Base-by-base conservation (phyloP, 2,113 vertebrate genomes). In the Sorex fumeus region DNA sequence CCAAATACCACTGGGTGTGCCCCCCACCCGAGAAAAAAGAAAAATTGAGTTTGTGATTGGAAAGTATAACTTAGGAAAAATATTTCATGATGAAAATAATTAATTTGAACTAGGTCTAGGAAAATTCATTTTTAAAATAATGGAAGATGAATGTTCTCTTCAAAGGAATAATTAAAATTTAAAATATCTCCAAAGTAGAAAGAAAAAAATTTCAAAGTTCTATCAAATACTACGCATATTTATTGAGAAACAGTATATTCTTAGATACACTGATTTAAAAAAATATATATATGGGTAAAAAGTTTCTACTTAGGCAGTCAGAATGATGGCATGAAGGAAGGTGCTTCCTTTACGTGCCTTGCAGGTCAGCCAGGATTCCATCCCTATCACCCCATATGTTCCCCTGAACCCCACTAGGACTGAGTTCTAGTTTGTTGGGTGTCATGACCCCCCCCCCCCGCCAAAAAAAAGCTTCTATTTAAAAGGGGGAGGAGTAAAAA, bases 51-150 rank as follows among this genome's bases (percentile, higher is more conserved):
- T 40, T 40, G 40, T 40, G 40, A 43, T 81, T 82, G 9, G 18
- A n/a, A 86, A 85, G 6, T 75, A 88, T 57, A 88, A 30, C 82
- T 85, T 86, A 60, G 69, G 62, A 93, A 93, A 93, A 64, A 40
- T 75, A 78, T 50, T 18, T 50, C 11, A 43, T 83, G 36, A 40
- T 93, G n/a, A 77, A 86, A 93, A 72, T 87, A 62, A 50, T 11
- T 28, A 78, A 78, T 90, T 82, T 23, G 78, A 47, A 34, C 81
- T 45, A 69, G 6, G 69, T 43, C 40, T 28, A 69, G 34, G 60
- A 77, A 69, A 77, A 53, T 27, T n/a, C 40, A 45, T 83, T 47
- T 43, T 86, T 89, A 83, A 28, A 66, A 32, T 36, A 9, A 53
- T 94, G 16, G 18, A 34, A 40, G 27, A 72, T 12, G 88, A 72